Evolutionary conservation across 2,113 vertebrate species (phyloP), one percentile per base, ranked within the genome.

Genomic region (Ascaphus truei): DNA sequence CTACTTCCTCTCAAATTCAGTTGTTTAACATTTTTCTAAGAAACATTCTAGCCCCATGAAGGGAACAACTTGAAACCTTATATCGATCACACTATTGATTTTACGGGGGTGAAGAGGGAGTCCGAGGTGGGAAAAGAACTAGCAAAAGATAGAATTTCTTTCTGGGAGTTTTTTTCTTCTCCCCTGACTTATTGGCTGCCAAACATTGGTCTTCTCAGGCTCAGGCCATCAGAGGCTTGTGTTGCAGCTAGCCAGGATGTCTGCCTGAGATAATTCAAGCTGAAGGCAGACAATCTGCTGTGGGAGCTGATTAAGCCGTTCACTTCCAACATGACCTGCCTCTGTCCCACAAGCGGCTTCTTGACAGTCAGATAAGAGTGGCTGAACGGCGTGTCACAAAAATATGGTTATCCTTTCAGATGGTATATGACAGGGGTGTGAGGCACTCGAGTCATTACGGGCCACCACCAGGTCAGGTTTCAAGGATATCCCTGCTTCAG

Each of bases 41-140:
- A 85, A 85, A 76, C 83, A 86, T 83, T 87, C 43, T 36, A 7
- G 83, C 83, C 84, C 80, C 76, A 76, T 68, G 81, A 73, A 81
- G 77, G 0, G 83, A 85, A 90, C 85, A 88, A 86, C 88, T 84
- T 87, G 88, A 91, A 91, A 84, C 86, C 88, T 81, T 78, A 79
- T 83, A 93, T 92, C 72, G 91, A 94, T 81, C 87, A 73, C 0
- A 12, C 56, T 86, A 92, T 93, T 84, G 92, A 95, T 93, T 88
- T 82, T 79, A 43, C 72, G 67, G 77, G 75, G 74, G 80, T 81
- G 86, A 86, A 84, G 83, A 81, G 58, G 71, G 7, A 69, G 55
- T 51, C 29, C 25, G 23, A 88, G 82, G 85, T 81, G 12, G 62
- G 68, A 81, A n/a, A 85, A 76, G 62, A 83, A 84, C 85, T 79